A percentile compares a stretch with the other conserved stretches of the same genome.
These are phyloP conservation scores for Venusia cambrica DNA, from an alignment of 2,888 invertebrate species.

Conservation along the genomic window DNA sequence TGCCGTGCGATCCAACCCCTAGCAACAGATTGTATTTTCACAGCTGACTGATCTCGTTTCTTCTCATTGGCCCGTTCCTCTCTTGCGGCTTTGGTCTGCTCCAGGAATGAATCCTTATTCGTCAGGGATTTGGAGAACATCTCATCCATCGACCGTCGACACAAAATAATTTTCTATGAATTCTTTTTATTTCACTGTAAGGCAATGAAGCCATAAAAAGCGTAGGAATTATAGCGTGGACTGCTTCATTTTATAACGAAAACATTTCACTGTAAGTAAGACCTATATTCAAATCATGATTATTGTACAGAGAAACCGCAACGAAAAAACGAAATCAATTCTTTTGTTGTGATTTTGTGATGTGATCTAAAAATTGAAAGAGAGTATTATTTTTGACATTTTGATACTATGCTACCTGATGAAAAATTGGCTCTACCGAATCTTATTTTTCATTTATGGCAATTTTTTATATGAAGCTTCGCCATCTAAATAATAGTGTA, in stretches of 20 bases:
- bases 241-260: conserved; percentile 28
- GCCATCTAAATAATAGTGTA: no score
- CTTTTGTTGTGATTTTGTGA: conserved; percentile 29
- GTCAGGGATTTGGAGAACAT: conserved; percentile 74
- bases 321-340: conserved; percentile 27
- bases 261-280: conserved; percentile 23
- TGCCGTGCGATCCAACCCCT: conserved; percentile 88
- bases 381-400: conserved; percentile 40
- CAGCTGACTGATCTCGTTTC: conserved; percentile 87
- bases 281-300: conserved; percentile 36
- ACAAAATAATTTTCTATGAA: conserved; percentile 50
- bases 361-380: conserved; percentile 30
- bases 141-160: conserved; percentile 33
- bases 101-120: conserved; percentile 89
- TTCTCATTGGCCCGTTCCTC: conserved; percentile 94
- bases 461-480: no score
- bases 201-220: conserved; percentile 33
- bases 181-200: conserved; percentile 52
- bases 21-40: conserved; percentile 87
- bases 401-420: conserved; percentile 27
- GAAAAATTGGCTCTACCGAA: background rate
- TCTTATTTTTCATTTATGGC: no score
- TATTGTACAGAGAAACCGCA: no score
- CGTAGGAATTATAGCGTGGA: conserved; percentile 24
- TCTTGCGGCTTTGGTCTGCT: conserved; percentile 94